These are phyloP conservation scores for Nephotettix cincticeps DNA, from an alignment of 1,140 invertebrate species.

Conservation along the genomic window DNA sequence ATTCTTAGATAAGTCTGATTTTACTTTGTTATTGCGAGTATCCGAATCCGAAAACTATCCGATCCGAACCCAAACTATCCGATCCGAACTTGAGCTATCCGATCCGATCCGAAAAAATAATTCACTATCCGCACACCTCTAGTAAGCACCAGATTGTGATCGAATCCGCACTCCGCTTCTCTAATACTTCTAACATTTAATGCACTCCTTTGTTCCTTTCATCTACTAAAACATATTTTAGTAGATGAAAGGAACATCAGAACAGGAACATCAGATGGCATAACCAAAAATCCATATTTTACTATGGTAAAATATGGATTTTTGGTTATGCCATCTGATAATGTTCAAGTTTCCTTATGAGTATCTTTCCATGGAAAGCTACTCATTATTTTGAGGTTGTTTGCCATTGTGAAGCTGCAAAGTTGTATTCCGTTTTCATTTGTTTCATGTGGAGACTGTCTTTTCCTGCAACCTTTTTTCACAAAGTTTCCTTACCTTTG, in stretches of 20 bases:
- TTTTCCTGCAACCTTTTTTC: constrained; percentile 39
- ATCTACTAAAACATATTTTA: constrained; percentile 35
- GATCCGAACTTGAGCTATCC: no score
- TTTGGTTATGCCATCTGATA: constrained; percentile 29
- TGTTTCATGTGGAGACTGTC: constrained; percentile 40
- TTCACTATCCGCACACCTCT: no score
- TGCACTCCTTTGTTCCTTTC: not conserved
- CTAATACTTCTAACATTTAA: constrained; percentile 28
- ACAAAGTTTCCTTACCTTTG: constrained; percentile 30
- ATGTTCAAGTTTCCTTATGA: constrained; percentile 34
- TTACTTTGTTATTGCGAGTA: no score
- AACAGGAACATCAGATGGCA: no score
- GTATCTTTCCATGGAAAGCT: constrained; percentile 35
- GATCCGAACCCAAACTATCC: no score
- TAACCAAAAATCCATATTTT: no score
- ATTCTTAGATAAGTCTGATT: no score
- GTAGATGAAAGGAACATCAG: no score
- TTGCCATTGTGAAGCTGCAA: constrained; percentile 32
- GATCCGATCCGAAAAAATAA: no score
- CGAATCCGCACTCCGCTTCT: constrained; percentile 33
- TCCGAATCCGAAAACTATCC: no score
- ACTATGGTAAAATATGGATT: no score
- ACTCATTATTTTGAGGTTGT: constrained; percentile 35
- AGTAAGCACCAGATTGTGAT: constrained; percentile 32
- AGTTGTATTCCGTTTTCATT: constrained; percentile 36